A percentile compares a stretch with the other conserved stretches of the same genome.
Conservation (phyloP, 2,888 invertebrate species). For the Ormia ochracea region DNA sequence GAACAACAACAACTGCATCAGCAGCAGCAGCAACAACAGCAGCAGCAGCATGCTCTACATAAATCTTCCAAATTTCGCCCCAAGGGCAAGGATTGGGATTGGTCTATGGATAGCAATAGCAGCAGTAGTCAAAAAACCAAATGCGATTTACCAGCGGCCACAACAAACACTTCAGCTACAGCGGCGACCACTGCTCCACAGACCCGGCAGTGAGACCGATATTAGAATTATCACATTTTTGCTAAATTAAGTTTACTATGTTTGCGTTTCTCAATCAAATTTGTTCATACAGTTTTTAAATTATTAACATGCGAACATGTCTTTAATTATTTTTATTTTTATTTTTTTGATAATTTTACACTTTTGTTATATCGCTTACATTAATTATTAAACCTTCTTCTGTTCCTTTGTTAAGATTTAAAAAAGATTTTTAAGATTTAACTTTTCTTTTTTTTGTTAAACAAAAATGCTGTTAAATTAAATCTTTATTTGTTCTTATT, state of each 20-base stretch:
- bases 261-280: constrained; percentile 7
- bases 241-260: constrained; percentile 37
- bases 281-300: constrained; percentile 16
- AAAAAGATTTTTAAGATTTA: not conserved
- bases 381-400: constrained; percentile 17
- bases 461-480: constrained; percentile 43
- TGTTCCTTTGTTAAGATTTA: constrained; percentile 49
- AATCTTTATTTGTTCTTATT: constrained; percentile 27
- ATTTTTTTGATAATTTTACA: constrained; percentile 11
- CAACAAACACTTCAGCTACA: not conserved
- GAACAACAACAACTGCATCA: not conserved
- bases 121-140: constrained; percentile 63
- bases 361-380: constrained; percentile 26
- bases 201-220: constrained; percentile 27
- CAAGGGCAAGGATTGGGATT: constrained; percentile 86
- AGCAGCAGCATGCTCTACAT: constrained; percentile 75
- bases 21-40: constrained; percentile 43
- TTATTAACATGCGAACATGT: not conserved
- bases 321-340: constrained; percentile 10
- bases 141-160: constrained; percentile 26
- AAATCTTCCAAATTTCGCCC: constrained; percentile 83
- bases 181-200: not conserved
- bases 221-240: not conserved
- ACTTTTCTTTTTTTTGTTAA: constrained; percentile 36
- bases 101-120: constrained; percentile 77